Evolutionary conservation across 1,140 invertebrate species (phyloP), one percentile per base, ranked within the genome.

Genomic region (Brachystomella parvula): DNA sequence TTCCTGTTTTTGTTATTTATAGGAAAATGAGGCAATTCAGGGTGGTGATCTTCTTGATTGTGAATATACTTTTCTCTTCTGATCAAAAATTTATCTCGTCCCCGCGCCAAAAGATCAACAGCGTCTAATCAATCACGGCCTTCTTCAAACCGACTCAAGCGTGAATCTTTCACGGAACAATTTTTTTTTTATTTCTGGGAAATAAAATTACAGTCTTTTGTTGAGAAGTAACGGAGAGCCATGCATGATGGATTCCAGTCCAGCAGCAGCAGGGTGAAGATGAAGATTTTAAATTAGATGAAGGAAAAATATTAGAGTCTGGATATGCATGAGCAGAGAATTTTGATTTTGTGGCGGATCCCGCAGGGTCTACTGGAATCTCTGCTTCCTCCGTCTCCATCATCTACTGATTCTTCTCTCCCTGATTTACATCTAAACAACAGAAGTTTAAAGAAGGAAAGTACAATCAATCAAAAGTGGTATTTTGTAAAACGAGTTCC

Each of bases 391-490:
- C n/a, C n/a, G 9, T 44, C 39, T 44, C 9, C 9, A 44, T 44
- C 39, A 44, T 44, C 39, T 9, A 44, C 39, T 44, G n/a, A 28
- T 56, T 21, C 21, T 56, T 60, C 26, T 30, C 6, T 32, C 57
- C 29, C 9, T 26, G 24, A 29, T 59, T 30, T 59, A 59, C 57
- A 15, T 60, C 58, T 31, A 32, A 12, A 26, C 26, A 60, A 39
- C 6, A 39, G n/a, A n/a, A n/a, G n/a, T n/a, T n/a, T n/a, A n/a
- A n/a, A n/a, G n/a, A n/a, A 32, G 29, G 29, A 39, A 35, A 61
- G 47, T 56, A 47, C 61, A 66, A 66, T 66, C 65, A 66, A 67
- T 67, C 65, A 67, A 67, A 61, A 30, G 24, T 12, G 12, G n/a
- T 56, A 19, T 33, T 32, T 30, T 19, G 17, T n/a, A 24, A 60